Conservation (phyloP, 2,888 invertebrate species). For the Lasioglossum vierecki region DNA sequence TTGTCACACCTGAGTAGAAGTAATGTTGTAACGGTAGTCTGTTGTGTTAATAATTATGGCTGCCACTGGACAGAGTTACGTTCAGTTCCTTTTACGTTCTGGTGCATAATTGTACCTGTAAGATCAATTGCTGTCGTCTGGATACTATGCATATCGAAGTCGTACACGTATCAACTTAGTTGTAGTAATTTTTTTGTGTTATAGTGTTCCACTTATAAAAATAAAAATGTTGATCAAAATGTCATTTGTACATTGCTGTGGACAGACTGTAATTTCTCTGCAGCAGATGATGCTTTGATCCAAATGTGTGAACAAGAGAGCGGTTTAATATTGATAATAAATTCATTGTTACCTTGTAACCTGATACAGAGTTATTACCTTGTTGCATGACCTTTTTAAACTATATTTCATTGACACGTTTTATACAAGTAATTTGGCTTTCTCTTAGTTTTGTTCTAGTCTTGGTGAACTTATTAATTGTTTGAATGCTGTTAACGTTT, state of each 20-base stretch:
- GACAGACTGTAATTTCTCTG: conserved; percentile 43
- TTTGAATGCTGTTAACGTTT: background rate
- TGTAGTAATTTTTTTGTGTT: background rate
- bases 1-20: background rate
- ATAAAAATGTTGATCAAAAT: conserved; percentile 7
- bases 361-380: conserved; percentile 50
- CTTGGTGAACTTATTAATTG: background rate
- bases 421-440: background rate
- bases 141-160: conserved; percentile 20
- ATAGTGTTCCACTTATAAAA: background rate
- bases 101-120: background rate
- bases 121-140: background rate
- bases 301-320: background rate
- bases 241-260: conserved; percentile 31
- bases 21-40: background rate
- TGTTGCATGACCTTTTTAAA: background rate
- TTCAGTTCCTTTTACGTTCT: background rate
- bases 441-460: background rate
- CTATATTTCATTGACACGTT: background rate
- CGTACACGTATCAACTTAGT: conserved; percentile 14
- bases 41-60: background rate
- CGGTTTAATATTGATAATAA: conserved; percentile 42
- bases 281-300: conserved; percentile 41
- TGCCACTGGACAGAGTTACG: background rate
- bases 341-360: conserved; percentile 47